These are phyloP conservation scores for Entomobrya multifasciata DNA, from an alignment of 2,888 invertebrate genomes.

Conservation along the genomic window DNA sequence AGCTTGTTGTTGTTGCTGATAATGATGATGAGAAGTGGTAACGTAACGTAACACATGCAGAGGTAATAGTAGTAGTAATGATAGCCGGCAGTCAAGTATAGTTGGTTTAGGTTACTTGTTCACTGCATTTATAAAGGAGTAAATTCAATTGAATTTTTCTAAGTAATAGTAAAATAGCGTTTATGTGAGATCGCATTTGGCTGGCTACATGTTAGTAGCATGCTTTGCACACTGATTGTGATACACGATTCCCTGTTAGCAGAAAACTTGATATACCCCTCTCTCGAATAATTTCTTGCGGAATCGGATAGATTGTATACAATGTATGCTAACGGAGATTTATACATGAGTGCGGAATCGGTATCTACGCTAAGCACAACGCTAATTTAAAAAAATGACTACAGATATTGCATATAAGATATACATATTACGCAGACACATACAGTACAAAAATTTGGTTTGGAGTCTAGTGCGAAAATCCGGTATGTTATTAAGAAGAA, in stretches of 20 bases:
- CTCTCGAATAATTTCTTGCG: too few relatives aligned
- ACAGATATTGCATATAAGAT: too few relatives aligned
- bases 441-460: too few relatives aligned
- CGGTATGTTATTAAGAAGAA: too few relatives aligned
- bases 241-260: not conserved
- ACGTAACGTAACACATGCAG: not conserved
- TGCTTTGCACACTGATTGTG: conserved; percentile 10
- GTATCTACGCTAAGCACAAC: too few relatives aligned
- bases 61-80: conserved; percentile 4
- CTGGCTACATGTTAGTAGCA: conserved; percentile 28
- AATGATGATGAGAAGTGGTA: conserved; percentile 34
- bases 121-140: not conserved
- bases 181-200: not conserved
- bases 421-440: too few relatives aligned
- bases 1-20: conserved; percentile 53
- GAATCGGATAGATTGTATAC: too few relatives aligned
- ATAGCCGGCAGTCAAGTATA: conserved; percentile 29
- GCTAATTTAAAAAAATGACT: too few relatives aligned
- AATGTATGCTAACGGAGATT: too few relatives aligned
- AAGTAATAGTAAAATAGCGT: not conserved
- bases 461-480: too few relatives aligned
- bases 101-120: not conserved
- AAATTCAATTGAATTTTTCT: conserved; percentile 20
- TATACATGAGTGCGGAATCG: too few relatives aligned
- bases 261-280: not conserved